Conservation (phyloP, 2,797 vertebrate species). For the Micrastur ruficollis region DNA sequence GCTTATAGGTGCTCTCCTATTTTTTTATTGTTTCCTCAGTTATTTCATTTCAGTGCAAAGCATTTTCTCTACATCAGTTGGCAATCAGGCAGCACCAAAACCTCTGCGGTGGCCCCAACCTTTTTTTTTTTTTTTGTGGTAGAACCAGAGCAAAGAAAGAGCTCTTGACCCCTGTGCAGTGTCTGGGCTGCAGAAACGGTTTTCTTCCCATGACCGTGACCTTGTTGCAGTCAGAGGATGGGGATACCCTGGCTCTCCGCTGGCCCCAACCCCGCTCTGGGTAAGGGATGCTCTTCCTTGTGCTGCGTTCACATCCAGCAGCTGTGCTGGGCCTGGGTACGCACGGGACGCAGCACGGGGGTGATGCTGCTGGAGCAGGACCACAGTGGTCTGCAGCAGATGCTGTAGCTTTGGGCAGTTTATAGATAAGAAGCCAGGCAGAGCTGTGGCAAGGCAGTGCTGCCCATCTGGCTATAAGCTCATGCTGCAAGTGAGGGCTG, state of each 20-base stretch:
- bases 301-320: background rate
- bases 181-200: background rate
- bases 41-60: background rate
- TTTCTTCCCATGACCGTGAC: background rate
- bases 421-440: background rate
- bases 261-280: background rate
- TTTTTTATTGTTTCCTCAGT: background rate
- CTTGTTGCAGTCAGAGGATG: background rate
- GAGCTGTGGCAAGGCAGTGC: background rate
- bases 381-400: background rate
- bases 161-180: background rate
- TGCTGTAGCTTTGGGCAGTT: background rate
- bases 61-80: background rate
- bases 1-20: background rate
- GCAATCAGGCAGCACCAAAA: background rate
- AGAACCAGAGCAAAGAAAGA: background rate
- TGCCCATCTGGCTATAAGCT: accelerated
- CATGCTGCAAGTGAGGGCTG: background rate
- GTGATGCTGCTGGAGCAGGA: background rate
- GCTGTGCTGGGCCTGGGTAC: background rate
- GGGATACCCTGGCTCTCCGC: background rate
- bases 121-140: background rate
- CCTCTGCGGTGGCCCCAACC: background rate
- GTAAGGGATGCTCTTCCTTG: background rate
- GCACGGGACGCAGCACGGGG: accelerated